Base-by-base conservation (phyloP, 2,888 invertebrate genomes). In the Conus canariensis region DNA sequence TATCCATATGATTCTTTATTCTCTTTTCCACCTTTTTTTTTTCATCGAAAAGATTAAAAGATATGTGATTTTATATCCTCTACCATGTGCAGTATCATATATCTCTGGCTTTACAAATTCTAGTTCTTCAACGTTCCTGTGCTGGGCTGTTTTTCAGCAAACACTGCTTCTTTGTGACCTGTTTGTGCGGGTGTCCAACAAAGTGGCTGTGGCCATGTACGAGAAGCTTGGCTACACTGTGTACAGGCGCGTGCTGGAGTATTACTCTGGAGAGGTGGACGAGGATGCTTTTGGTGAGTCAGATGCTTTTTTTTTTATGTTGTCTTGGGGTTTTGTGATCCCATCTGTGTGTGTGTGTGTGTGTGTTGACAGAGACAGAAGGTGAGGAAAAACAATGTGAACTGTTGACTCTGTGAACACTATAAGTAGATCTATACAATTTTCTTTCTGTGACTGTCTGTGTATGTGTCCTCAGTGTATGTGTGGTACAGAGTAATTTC, bases 131-230 rank as follows among this genome's bases (percentile, higher is more conserved):
- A 45, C 45, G 10, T 70, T 70, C 22, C 19, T 70, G 16, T 70
- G 70, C 22, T 70, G 70, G 25, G 9, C 10, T 77, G 25, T 86
- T 64, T 77, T 97, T 85, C 96, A 99, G 99, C 96, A 99, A 99
- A 97, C 97, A 98, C 90, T 98, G 99, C 59, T 99, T 98, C 96
- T 99, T 99, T 97, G 99, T 99, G 25, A 99, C 96, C 97, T 99
- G 74, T 99, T 99, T 97, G 99, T 99, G 7, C 97, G 99, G 94
- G 99, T 99, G 19, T 99, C 99, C 95, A 99, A 99, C 96, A 98
- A 98, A 96, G 98, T 99, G 85, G 99, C 99, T 0, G 99, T 99
- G 90, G 98, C 98, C 95, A 99, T 99, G 99, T 99, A 99, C 96
- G 98, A 98, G 94, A 98, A 98, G 96, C 97, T 99, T 90, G 99